Base-by-base conservation (phyloP, 2,113 vertebrate species). In the Coptodon rendalli region DNA sequence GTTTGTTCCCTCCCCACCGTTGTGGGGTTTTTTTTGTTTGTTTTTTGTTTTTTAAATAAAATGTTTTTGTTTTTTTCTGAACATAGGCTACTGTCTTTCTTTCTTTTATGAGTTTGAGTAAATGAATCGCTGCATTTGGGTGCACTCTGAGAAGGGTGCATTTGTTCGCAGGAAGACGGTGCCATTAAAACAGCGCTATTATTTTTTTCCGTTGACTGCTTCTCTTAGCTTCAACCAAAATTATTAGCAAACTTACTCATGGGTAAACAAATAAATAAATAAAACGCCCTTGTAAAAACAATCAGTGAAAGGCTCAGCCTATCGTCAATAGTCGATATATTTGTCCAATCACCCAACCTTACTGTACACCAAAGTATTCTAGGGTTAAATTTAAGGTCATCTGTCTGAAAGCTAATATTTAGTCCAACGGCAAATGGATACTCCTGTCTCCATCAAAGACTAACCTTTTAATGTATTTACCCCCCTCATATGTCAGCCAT, bases 11-110 rank as follows among this genome's bases (percentile, higher is more conserved):
- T 12, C 53, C 53, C n/a, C 53, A 24, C 3, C 1, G 11, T 24
- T 54, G 53, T 24, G 53, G 1, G 9, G 0, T 1, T 6, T 54
- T n/a, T 6, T 6, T 9, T 19, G 9, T 31, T 31, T 31, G 22
- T 22, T 22, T 22, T 22, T 22, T 22, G 22, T 22, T 22, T 22
- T 8, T 17, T 2, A 2, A 54, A 22, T 11, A 54, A 24, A 22
- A 54, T 12, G n/a, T 54, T 54, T 54, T 54, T 22, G 48, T 1
- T 54, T 54, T 54, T 54, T 22, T 1, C 53, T 56, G 53, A 54
- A 54, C 53, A 7, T 24, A 24, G n/a, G 53, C 10, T 54, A 24
- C 53, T 24, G 53, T 24, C n/a, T 54, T 54, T 24, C 6, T 7
- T 54, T 54, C 53, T 54, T 54, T 54, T 54, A 13, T 56, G 53